Conservation (phyloP, 2,113 vertebrate genomes). For the Anoura caudifer region DNA sequence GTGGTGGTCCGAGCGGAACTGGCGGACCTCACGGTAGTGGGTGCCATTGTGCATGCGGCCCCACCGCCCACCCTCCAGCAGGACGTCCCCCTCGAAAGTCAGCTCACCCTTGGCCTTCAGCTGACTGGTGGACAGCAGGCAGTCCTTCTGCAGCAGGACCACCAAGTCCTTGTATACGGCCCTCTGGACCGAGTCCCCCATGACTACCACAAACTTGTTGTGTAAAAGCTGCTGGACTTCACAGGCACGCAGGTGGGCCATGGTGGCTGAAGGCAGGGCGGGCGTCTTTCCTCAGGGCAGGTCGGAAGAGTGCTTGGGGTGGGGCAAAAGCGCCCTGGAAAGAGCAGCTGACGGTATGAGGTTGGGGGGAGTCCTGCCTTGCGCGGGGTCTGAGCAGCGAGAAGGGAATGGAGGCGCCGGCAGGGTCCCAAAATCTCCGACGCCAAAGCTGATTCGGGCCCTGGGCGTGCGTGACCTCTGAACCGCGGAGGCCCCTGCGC, state of each 20-base stretch:
- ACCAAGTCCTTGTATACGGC: slow-evolving; percentile 87
- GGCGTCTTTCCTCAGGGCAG: background rate
- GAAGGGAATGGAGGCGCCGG: fast-evolving
- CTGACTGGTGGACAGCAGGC: slow-evolving; percentile 71
- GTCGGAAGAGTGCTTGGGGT: fast-evolving
- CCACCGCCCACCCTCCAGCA: slow-evolving; percentile 72
- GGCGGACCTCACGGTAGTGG: slow-evolving; percentile 81
- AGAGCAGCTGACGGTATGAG: fast-evolving
- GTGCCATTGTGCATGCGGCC: slow-evolving; percentile 57
- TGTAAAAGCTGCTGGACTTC: slow-evolving; percentile 80
- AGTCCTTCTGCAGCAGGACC: slow-evolving; percentile 81
- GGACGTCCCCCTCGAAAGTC: slow-evolving; percentile 80
- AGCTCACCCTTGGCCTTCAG: slow-evolving; percentile 81
- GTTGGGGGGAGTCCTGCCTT: background rate
- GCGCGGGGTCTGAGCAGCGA: background rate
- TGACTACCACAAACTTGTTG: slow-evolving; percentile 84
- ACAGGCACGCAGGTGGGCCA: background rate
- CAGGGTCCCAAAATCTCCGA: background rate
- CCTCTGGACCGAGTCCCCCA: slow-evolving; percentile 85
- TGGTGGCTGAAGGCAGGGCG: background rate
- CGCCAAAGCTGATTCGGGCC: background rate
- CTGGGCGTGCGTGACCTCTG: background rate
- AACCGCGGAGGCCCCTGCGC: background rate
- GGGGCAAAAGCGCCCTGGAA: fast-evolving
- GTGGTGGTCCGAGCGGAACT: slow-evolving; percentile 77